Conservation (phyloP, 2,888 invertebrate genomes). For the Acholoe squamosa region DNA sequence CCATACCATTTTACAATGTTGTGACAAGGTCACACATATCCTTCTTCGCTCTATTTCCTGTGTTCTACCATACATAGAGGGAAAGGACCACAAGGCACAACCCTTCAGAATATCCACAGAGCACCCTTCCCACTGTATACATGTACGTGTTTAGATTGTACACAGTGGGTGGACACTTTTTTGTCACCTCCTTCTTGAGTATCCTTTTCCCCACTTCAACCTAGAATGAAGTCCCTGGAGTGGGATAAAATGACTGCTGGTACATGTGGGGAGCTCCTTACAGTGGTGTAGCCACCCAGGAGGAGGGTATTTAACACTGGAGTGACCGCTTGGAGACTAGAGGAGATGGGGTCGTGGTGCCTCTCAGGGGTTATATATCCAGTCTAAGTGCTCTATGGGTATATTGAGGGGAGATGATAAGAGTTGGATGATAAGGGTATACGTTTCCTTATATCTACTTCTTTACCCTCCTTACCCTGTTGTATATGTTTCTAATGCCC, state of each 20-base stretch:
- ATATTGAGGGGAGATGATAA: neutral
- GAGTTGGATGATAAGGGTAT: constrained; percentile 43
- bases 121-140: no score
- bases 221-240: neutral
- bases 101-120: neutral
- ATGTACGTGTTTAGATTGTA: neutral
- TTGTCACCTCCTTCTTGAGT: neutral
- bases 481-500: no score
- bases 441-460: neutral
- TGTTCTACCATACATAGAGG: neutral
- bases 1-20: neutral
- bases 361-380: constrained; percentile 11
- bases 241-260: neutral
- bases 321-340: neutral
- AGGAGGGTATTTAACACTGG: constrained; percentile 1
- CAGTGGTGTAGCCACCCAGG: neutral
- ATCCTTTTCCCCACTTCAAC: neutral
- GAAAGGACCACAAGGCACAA: neutral
- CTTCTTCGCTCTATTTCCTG: constrained; percentile 17
- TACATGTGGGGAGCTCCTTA: neutral
- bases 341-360: neutral
- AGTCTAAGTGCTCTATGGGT: neutral
- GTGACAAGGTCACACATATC: neutral
- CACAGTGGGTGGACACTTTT: neutral
- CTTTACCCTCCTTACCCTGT: no score